phyloP scores from a whole-genome alignment of 2,797 vertebrate genomes.

The Phrynocephalus forsythii region DNA sequence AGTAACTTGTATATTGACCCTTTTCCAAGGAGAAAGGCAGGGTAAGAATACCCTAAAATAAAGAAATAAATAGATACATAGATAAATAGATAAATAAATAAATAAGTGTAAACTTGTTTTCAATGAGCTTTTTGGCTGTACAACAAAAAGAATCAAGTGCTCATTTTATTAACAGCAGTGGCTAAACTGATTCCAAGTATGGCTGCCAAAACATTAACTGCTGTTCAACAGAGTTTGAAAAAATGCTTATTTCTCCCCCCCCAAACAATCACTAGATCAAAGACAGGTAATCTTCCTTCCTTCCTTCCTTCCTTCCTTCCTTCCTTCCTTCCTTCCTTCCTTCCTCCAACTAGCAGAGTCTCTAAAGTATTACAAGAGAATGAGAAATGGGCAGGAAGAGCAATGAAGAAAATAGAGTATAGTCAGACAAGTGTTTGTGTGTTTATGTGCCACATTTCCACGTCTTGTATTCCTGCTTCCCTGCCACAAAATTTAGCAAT shows the following conservation, averaged over 20 bases:
- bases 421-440: neutral
- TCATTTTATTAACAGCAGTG: neutral
- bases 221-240: neutral
- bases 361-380: too few species aligned
- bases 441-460: neutral
- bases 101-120: neutral
- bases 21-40: too few species aligned
- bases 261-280: too few species aligned
- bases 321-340: neutral
- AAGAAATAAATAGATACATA: too few species aligned
- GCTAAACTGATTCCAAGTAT: neutral
- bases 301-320: too few species aligned
- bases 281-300: too few species aligned
- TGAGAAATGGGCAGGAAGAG: conserved; percentile 9
- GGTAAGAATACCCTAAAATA: too few species aligned
- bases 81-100: too few species aligned
- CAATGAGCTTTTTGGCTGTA: neutral
- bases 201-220: neutral
- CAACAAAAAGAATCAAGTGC: neutral
- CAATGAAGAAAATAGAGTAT: neutral
- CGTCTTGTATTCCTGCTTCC: conserved; percentile 43
- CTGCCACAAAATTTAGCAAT: conserved; percentile 24
- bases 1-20: too few species aligned
- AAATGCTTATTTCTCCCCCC: neutral
- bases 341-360: too few species aligned